Conservation (phyloP, 1,140 invertebrate genomes). For the Caerostris darwini region DNA sequence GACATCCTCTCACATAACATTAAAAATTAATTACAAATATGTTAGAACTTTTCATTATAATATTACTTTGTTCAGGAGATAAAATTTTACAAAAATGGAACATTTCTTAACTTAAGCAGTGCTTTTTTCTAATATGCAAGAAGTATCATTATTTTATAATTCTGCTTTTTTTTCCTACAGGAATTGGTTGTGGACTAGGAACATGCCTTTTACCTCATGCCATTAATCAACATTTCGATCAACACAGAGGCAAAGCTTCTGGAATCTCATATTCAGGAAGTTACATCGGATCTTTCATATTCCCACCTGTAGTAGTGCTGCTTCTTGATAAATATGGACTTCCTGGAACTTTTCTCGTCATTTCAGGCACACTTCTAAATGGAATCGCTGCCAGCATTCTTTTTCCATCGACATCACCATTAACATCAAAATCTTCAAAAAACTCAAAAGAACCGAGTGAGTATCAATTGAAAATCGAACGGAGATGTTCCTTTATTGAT, state of each 20-base stretch:
- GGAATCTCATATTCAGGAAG: conserved; percentile 81
- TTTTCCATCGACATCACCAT: neutral
- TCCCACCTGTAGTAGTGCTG: conserved; percentile 80
- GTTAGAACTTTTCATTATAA: no score
- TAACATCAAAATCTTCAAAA: neutral
- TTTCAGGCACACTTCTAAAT: conserved; percentile 91
- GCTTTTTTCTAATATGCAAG: no score
- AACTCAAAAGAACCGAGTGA: neutral
- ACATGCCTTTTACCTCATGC: conserved; percentile 81
- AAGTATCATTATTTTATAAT: no score
- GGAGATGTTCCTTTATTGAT: neutral
- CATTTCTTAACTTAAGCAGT: no score
- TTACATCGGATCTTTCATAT: conserved; percentile 81
- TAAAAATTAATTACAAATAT: no score
- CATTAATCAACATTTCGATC: conserved; percentile 80
- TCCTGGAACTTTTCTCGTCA: conserved; percentile 84
- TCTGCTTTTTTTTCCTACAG: conserved; percentile 74
- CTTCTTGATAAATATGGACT: conserved; percentile 78
- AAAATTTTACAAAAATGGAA: no score
- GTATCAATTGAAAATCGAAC: neutral
- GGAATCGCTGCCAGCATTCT: conserved; percentile 90
- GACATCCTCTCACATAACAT: no score
- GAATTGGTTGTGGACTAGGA: conserved; percentile 80
- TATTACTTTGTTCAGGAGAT: no score
- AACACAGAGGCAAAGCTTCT: conserved; percentile 80